Evolutionary conservation across 2,888 invertebrate species (phyloP).

Genomic region (Noctua janthina): DNA sequence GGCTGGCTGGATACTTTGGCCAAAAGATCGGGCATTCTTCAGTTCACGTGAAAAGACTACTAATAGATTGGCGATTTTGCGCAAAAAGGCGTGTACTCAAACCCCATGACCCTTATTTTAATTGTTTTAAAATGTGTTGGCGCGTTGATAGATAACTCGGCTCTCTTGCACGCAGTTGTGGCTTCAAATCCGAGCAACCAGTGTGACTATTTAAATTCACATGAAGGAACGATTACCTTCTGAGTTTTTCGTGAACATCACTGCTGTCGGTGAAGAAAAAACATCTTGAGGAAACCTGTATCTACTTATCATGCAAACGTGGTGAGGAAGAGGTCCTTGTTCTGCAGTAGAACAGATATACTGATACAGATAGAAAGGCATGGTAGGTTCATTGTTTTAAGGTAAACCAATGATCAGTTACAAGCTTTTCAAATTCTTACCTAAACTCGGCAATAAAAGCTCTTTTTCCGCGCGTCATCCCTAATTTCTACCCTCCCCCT

Average conservation of each 20-base stretch:
- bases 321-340: neutral
- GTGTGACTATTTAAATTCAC: neutral
- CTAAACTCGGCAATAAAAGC: neutral
- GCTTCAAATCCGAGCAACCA: neutral
- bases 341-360: neutral
- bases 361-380: neutral
- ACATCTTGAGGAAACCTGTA: neutral
- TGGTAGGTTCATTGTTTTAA: neutral
- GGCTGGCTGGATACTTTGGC: neutral
- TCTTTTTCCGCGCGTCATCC: constrained; percentile 19
- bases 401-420: neutral
- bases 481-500: constrained; percentile 16
- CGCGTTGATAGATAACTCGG: neutral
- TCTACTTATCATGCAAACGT: neutral
- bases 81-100: neutral
- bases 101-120: neutral
- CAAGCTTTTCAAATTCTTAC: neutral
- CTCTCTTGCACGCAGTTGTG: neutral
- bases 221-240: neutral
- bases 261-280: neutral
- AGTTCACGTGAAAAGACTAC: neutral
- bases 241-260: neutral
- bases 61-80: neutral
- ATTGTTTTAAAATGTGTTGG: neutral
- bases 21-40: neutral